A percentile compares a stretch with the other conserved stretches of the same genome.
Evolutionary conservation across 2,113 vertebrate species (phyloP).

Genomic region (Vidua macroura): DNA sequence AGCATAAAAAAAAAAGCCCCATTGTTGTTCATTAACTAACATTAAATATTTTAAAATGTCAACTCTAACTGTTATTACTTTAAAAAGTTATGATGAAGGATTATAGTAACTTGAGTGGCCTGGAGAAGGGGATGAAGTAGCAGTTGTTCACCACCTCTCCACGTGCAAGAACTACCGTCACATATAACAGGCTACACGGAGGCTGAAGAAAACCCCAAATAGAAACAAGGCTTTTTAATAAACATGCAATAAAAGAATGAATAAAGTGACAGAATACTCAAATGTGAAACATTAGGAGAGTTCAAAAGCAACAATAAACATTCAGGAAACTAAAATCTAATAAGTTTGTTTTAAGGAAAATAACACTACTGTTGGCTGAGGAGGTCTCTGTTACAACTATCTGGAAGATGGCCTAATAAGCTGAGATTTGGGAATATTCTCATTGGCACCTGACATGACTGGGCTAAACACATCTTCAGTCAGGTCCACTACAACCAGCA

Average conservation of each 20-base stretch:
- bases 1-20: background rate
- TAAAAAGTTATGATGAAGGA: background rate
- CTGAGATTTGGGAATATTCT: background rate
- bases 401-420: background rate
- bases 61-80: background rate
- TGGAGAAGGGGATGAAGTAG: background rate
- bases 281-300: background rate
- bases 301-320: background rate
- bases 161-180: background rate
- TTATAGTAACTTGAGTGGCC: background rate
- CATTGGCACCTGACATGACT: background rate
- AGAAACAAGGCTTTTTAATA: background rate
- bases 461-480: background rate
- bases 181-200: background rate
- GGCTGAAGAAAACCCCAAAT: background rate
- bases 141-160: background rate
- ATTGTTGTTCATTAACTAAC: background rate
- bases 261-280: background rate
- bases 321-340: background rate
- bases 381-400: background rate
- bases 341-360: background rate
- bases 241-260: background rate
- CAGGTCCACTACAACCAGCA: background rate
- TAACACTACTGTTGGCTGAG: background rate
- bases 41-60: background rate